Evolutionary conservation across 2,113 vertebrate genomes (phyloP).

Genomic region (Silurus asotus): DNA sequence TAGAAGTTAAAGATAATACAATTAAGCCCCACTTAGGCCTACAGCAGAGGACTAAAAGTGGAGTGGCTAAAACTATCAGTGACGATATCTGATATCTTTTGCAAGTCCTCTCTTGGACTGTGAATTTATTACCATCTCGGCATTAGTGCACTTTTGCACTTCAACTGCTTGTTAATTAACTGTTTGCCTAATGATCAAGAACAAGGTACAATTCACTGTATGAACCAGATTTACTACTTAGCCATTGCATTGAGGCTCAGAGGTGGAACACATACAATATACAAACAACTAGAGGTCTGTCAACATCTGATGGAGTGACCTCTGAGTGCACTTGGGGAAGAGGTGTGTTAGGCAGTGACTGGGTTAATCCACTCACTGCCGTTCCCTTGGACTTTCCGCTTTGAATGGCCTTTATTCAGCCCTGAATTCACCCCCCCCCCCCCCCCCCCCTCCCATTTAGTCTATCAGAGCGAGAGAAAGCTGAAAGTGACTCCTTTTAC

Average conservation of each 20-base stretch:
- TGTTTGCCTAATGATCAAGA: constrained; percentile 27
- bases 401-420: constrained; percentile 27
- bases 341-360: constrained; percentile 30
- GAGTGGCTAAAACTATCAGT: constrained; percentile 9
- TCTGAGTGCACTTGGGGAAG: constrained; percentile 34
- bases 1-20: constrained; percentile 16
- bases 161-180: neutral
- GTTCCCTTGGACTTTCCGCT: constrained; percentile 33
- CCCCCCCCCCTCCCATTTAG: constrained; percentile 12
- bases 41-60: constrained; percentile 1
- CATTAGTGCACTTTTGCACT: neutral
- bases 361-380: constrained; percentile 40
- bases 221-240: constrained; percentile 2
- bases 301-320: constrained; percentile 35
- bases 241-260: neutral
- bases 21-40: constrained; percentile 13
- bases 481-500: constrained; percentile 31
- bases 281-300: constrained; percentile 6
- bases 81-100: constrained; percentile 24
- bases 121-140: constrained; percentile 25
- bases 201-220: neutral
- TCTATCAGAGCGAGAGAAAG: constrained; percentile 1
- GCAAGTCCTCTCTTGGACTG: constrained; percentile 2
- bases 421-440: constrained; percentile 30
- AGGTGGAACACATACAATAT: neutral